Evolutionary conservation across 2,113 vertebrate genomes (phyloP).

Genomic region (Xiphophorus hellerii): DNA sequence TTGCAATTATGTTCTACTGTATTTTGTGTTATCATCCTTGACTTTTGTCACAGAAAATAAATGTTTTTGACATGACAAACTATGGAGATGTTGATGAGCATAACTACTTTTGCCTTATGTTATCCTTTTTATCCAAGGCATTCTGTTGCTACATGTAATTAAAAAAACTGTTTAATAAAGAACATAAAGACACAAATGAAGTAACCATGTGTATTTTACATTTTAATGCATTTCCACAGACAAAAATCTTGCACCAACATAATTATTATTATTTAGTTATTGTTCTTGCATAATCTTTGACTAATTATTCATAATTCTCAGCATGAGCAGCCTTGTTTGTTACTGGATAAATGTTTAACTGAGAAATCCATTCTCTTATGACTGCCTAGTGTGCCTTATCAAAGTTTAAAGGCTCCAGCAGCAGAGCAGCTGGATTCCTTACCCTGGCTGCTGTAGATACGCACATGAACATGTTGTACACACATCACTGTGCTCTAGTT

Average conservation of each 20-base stretch:
- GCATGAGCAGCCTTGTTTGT: conserved; percentile 42
- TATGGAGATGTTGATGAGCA: neutral
- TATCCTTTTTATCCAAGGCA: neutral
- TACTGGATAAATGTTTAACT: conserved; percentile 57
- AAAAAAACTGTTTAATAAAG: conserved; percentile 3
- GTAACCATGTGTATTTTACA: conserved; percentile 12
- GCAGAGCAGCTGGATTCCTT: conserved; percentile 51
- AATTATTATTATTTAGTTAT: conserved; percentile 48
- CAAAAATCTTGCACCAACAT: conserved; percentile 35
- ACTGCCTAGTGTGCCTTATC: conserved; percentile 56
- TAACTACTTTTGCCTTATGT: no score
- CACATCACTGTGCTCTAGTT: conserved; percentile 16
- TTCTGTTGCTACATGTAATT: neutral
- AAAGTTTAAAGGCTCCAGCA: conserved; percentile 61
- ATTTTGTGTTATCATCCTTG: neutral
- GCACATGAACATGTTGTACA: conserved; percentile 18
- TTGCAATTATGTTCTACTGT: neutral
- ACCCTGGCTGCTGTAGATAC: conserved; percentile 22
- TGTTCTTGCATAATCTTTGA: conserved; percentile 66
- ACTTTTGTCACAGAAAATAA: neutral
- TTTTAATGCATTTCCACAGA: conserved; percentile 8
- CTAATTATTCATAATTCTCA: conserved; percentile 76
- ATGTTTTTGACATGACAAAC: neutral
- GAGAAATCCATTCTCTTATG: conserved; percentile 49
- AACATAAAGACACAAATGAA: conserved; percentile 11